Conservation (phyloP, 2,888 invertebrate genomes). For the Lagria hirta region DNA sequence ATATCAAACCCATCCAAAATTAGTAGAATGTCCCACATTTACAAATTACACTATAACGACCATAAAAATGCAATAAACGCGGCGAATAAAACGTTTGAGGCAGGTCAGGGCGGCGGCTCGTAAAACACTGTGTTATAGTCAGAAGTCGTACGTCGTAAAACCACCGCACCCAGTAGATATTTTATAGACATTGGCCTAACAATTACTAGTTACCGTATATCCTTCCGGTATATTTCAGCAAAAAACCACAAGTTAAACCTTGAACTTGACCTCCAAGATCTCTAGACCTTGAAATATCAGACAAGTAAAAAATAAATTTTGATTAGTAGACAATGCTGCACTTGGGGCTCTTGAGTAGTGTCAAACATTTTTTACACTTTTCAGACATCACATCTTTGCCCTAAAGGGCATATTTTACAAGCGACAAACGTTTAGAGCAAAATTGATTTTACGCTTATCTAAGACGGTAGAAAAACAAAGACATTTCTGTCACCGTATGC, state of each 20-base stretch:
- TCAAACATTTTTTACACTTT: too few relatives aligned
- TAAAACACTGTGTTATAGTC: constrained; percentile 52
- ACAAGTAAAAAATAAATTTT: too few relatives aligned
- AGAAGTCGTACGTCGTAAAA: constrained; percentile 51
- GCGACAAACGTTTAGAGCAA: too few relatives aligned
- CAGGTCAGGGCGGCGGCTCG: constrained; percentile 51
- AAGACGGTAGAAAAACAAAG: too few relatives aligned
- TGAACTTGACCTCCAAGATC: constrained; percentile 34
- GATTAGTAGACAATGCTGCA: too few relatives aligned
- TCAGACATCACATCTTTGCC: too few relatives aligned
- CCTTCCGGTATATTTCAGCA: constrained; percentile 39
- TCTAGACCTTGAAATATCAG: too few relatives aligned
- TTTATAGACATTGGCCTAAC: constrained; percentile 49
- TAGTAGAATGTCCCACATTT: constrained; percentile 53
- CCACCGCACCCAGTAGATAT: constrained; percentile 45
- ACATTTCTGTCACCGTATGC: too few relatives aligned
- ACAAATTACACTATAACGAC: constrained; percentile 52
- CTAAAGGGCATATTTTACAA: too few relatives aligned
- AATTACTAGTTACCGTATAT: constrained; percentile 44
- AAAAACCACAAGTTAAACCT: constrained; percentile 36
- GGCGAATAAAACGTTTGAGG: constrained; percentile 53
- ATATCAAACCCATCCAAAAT: constrained; percentile 50
- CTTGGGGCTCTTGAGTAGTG: too few relatives aligned
- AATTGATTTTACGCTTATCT: too few relatives aligned
- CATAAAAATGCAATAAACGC: constrained; percentile 54